Conservation (phyloP, 2,888 invertebrate genomes). For the Ellobium chinense region DNA sequence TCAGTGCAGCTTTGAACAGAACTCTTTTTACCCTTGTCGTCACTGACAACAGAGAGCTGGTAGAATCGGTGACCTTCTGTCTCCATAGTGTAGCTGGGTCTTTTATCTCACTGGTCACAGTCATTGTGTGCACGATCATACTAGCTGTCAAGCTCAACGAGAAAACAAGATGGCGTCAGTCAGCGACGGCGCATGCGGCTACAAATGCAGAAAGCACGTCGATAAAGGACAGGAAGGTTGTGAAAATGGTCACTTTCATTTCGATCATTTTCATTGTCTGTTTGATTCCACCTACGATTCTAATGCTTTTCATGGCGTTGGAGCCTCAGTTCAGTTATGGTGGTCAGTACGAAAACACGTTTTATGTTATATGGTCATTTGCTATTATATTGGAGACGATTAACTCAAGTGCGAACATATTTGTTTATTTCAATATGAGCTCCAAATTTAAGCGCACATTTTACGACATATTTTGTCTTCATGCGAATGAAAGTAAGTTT, state of each 20-base stretch:
- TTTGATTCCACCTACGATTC: background rate
- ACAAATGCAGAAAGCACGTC: background rate
- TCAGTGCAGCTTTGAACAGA: background rate
- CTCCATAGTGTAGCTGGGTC: constrained; percentile 15
- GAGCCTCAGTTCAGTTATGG: constrained; percentile 15
- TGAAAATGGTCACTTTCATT: constrained; percentile 16
- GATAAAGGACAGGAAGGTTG: constrained; percentile 5
- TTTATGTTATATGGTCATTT: constrained; percentile 24
- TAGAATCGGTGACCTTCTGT: background rate
- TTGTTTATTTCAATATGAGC: constrained; percentile 29
- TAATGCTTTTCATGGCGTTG: background rate
- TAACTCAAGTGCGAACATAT: constrained; percentile 29
- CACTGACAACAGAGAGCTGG: background rate
- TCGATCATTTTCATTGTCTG: constrained; percentile 19
- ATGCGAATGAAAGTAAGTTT: too few species aligned
- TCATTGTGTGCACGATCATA: background rate
- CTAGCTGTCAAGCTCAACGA: background rate
- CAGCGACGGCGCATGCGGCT: background rate
- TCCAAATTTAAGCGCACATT: constrained; percentile 24
- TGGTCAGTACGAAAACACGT: constrained; percentile 14
- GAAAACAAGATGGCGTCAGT: constrained; percentile 25
- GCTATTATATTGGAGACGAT: constrained; percentile 12
- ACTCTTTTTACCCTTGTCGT: background rate
- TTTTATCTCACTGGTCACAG: background rate
- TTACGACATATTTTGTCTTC: background rate